Evolutionary conservation across 2,113 vertebrate genomes (phyloP).

Genomic region (Pelecanus crispus): DNA sequence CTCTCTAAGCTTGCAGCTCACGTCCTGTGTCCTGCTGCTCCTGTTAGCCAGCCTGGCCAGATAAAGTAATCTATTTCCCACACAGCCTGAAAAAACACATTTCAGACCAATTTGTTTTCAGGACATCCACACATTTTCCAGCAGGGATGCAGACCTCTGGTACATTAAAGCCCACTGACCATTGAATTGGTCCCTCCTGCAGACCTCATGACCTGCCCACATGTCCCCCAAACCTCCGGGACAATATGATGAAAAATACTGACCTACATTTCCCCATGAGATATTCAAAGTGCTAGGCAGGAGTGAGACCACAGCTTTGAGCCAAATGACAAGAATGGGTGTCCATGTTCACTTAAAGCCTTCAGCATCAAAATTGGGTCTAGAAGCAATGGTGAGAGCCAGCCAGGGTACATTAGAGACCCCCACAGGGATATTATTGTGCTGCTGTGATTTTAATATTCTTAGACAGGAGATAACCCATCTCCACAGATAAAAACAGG

Average conservation of each 20-base stretch:
- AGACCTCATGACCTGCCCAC: neutral
- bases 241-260: neutral
- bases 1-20: neutral
- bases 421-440: neutral
- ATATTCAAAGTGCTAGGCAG: neutral
- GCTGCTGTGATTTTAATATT: slow-evolving; percentile 4
- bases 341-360: neutral
- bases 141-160: neutral
- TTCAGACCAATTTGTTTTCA: neutral
- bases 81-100: neutral
- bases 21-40: neutral
- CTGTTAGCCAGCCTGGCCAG: neutral
- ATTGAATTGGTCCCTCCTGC: neutral
- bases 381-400: neutral
- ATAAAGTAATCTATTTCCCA: neutral
- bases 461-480: neutral
- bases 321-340: neutral
- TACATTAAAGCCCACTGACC: neutral
- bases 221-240: neutral
- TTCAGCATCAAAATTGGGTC: neutral
- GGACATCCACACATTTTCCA: neutral
- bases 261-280: neutral
- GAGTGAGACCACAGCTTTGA: neutral
- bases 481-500: neutral
- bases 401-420: neutral